phyloP scores from a whole-genome alignment of 2,888 invertebrate species.

The Dolomedes plantarius region DNA sequence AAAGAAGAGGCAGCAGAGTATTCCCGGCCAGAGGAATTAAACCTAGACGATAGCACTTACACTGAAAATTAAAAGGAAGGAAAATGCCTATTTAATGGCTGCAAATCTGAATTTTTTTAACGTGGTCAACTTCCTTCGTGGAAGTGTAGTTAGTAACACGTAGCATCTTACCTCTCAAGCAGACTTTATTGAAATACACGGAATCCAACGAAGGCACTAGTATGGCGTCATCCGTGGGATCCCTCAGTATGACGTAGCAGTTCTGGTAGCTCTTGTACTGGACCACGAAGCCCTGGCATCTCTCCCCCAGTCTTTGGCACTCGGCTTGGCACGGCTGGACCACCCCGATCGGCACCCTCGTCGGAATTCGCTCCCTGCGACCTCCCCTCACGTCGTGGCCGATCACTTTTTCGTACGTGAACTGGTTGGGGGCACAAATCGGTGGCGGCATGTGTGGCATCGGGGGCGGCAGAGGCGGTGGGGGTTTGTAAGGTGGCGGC shows the following conservation, averaged over 20 bases:
- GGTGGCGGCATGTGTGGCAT: conserved; percentile 49
- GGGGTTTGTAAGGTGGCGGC: conserved; percentile 23
- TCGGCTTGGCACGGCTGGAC: conserved; percentile 72
- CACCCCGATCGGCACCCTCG: conserved; percentile 72
- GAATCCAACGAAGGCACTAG: conserved; percentile 67
- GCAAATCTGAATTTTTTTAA: no score
- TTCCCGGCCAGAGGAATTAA: no score
- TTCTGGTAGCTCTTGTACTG: conserved; percentile 75
- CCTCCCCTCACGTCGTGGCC: conserved; percentile 72
- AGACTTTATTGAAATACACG: conserved; percentile 74
- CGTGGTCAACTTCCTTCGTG: no score
- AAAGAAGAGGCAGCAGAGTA: no score
- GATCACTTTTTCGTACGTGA: conserved; percentile 73
- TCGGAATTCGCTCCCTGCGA: conserved; percentile 72
- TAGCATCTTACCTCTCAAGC: conserved; percentile 73
- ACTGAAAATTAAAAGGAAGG: no score
- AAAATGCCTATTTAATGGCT: no score
- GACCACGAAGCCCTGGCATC: conserved; percentile 73
- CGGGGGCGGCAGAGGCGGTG: conserved; percentile 31
- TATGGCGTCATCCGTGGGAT: conserved; percentile 76
- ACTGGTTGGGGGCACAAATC: conserved; percentile 70
- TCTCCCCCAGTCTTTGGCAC: conserved; percentile 72
- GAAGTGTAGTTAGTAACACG: no score
- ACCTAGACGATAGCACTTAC: no score
- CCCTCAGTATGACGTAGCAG: conserved; percentile 77